phyloP scores from a whole-genome alignment of 2,113 vertebrate species.

The Ondatra zibethicus region DNA sequence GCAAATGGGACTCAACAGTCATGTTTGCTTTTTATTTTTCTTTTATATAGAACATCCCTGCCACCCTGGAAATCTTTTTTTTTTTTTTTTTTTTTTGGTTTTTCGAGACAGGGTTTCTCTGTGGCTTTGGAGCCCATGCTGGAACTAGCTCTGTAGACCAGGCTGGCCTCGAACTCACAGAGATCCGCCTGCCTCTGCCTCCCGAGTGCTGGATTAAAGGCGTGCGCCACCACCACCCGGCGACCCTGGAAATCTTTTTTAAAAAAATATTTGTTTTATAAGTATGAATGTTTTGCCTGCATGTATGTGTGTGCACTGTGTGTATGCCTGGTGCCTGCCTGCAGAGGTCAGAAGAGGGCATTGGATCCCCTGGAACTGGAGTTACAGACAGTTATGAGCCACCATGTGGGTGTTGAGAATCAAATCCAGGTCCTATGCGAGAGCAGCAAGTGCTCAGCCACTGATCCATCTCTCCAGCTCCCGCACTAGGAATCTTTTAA shows the following conservation, averaged over 20 bases:
- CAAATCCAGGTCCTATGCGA: background rate
- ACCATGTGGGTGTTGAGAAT: background rate
- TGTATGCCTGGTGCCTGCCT: background rate
- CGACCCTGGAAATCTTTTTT: background rate
- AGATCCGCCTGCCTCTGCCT: no score
- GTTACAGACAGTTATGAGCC: background rate
- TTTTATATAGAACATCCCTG: background rate
- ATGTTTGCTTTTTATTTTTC: background rate
- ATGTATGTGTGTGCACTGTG: background rate
- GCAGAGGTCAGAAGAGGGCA: background rate
- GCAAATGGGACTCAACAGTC: background rate
- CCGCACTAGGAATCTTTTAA: no score
- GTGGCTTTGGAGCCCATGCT: no score
- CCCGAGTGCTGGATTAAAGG: no score
- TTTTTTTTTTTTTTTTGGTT: no score
- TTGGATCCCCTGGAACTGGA: background rate
- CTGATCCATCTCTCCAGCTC: background rate
- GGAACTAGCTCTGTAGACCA: no score
- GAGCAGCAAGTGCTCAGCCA: background rate
- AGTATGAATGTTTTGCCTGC: background rate
- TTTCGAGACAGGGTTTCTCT: no score
- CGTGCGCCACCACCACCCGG: no score
- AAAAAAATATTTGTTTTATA: background rate
- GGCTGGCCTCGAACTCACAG: no score
- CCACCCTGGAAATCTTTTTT: background rate